Evolutionary conservation across 2,113 vertebrate species (phyloP), one percentile per base, ranked within the genome.

Genomic region (Aythya baeri): DNA sequence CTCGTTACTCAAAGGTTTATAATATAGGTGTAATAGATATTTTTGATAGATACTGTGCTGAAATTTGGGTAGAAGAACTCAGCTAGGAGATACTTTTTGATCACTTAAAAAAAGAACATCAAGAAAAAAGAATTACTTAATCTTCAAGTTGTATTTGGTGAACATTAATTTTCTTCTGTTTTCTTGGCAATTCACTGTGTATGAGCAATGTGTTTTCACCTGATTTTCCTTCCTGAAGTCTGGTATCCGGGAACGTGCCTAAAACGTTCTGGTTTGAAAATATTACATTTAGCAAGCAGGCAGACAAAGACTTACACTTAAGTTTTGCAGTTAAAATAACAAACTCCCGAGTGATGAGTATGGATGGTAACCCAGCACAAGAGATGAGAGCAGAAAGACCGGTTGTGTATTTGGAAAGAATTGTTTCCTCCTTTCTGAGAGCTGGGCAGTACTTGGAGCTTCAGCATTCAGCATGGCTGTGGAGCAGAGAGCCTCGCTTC

Each of bases 401-500:
- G 26, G n/a, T 8, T 65, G 17, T 21, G 6, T 54, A 5, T 21
- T 44, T n/a, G 31, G 18, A 49, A 55, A 61, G 31, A 49, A 3
- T 55, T 58, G 17, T 2, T 61, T 61, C 22, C 52, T 70, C 32
- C 59, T 83, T 54, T 9, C 14, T 80, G 16, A 34, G 59, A 77
- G 31, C n/a, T 76, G 55, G 31, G 49, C 20, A 31, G 25, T 6
- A 31, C 41, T 58, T 34, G 36, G 36, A 67, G 17, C 55, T 57
- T 32, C 38, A 50, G 15, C 11, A 23, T 29, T 36, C 23, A 72
- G 36, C 31, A 13, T 0, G 6, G 61, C 41, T 1, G 0, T 31
- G 41, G n/a, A 32, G 4, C 9, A 44, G 0, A 0, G 11, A 9
- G 7, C 11, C 15, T 2, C 1, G 2, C 17, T 17, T 21, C 1